A percentile compares a stretch with the other conserved stretches of the same genome.
Conservation (phyloP, 2,113 vertebrate genomes). For the Mungos mungo region DNA sequence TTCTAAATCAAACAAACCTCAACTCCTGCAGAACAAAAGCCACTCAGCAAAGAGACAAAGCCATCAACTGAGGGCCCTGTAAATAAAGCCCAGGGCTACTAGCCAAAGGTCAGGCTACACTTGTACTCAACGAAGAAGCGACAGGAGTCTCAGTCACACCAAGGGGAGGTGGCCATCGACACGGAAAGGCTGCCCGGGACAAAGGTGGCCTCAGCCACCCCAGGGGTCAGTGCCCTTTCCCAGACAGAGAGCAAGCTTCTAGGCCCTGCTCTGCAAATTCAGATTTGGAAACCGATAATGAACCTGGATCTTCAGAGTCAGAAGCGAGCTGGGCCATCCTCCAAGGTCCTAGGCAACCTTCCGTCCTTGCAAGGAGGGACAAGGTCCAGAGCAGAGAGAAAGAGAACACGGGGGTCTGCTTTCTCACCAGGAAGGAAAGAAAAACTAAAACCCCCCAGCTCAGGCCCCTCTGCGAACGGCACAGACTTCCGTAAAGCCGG, state of each 20-base stretch:
- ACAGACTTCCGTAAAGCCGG: background rate
- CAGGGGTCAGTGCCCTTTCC: background rate
- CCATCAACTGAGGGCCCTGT: conserved; percentile 22
- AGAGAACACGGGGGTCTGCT: background rate
- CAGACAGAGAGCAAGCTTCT: background rate
- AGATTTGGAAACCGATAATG: background rate
- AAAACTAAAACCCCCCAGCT: background rate
- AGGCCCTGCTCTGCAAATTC: background rate
- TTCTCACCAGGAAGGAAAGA: background rate
- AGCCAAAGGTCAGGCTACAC: conserved; percentile 68
- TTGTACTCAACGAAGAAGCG: background rate
- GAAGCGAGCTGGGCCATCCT: background rate
- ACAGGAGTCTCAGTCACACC: background rate
- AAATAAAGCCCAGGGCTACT: conserved; percentile 49
- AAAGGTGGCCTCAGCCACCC: background rate
- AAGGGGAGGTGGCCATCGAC: background rate
- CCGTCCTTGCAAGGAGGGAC: background rate
- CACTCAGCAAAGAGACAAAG: conserved; percentile 56
- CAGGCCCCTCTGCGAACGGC: background rate
- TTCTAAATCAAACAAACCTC: conserved; percentile 64
- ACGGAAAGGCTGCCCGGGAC: background rate
- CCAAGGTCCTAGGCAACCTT: background rate
- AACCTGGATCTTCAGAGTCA: background rate
- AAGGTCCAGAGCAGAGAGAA: background rate
- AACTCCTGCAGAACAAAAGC: conserved; percentile 53